phyloP scores from a whole-genome alignment of 2,797 vertebrate genomes.

The Sebastes itinus region DNA sequence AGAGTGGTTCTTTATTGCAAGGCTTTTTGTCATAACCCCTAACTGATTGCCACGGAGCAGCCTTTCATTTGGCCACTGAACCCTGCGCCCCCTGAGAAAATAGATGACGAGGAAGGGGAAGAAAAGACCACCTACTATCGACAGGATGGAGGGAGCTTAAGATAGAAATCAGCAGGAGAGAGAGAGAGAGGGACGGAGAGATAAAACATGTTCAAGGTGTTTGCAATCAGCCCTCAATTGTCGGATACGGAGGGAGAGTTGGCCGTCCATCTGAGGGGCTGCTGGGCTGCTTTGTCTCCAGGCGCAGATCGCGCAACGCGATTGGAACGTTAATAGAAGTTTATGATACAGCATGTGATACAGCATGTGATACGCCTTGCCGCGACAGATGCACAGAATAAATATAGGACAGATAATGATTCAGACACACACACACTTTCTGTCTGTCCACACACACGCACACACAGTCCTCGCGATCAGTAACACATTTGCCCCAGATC shows the following conservation, averaged over 20 bases:
- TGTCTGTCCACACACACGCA: not conserved
- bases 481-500: conserved; percentile 56
- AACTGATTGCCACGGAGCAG: conserved; percentile 78
- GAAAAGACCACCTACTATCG: conserved; percentile 68
- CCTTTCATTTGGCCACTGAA: conserved; percentile 76
- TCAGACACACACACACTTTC: conserved; percentile 22
- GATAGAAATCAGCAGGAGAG: conserved; percentile 66
- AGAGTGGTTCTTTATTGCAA: conserved; percentile 57
- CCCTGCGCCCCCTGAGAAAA: conserved; percentile 50
- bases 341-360: conserved; percentile 61
- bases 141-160: conserved; percentile 54
- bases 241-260: conserved; percentile 37
- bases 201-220: conserved; percentile 75
- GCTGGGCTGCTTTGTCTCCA: conserved; percentile 51
- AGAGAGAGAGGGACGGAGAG: conserved; percentile 31
- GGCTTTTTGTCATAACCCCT: conserved; percentile 80
- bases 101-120: conserved; percentile 28
- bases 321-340: conserved; percentile 60
- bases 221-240: conserved; percentile 74
- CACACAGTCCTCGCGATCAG: conserved; percentile 33
- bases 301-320: conserved; percentile 35
- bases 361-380: conserved; percentile 46
- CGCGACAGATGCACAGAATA: conserved; percentile 56
- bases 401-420: conserved; percentile 49
- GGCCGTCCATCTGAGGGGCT: conserved; percentile 44